Conservation (phyloP, 2,113 vertebrate genomes). For the Nyctibius bracteatus region DNA sequence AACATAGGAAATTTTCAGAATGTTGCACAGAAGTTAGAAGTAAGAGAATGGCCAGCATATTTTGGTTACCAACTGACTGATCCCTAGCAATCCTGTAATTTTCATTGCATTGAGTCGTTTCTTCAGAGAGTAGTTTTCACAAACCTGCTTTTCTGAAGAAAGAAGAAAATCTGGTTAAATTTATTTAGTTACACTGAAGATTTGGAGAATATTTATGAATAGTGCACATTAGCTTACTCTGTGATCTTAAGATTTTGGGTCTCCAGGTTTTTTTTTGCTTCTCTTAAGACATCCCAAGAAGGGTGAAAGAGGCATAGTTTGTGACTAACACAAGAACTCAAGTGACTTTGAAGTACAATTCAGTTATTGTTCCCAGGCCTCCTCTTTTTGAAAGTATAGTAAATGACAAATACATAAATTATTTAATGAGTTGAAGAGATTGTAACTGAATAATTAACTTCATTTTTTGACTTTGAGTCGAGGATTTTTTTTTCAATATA, state of each 20-base stretch:
- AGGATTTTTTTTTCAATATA: background rate
- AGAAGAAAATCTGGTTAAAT: background rate
- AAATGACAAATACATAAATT: background rate
- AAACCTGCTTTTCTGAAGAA: background rate
- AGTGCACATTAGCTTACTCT: background rate
- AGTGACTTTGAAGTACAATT: background rate
- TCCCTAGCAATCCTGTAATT: background rate
- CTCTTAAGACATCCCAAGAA: background rate
- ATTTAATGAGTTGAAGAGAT: background rate
- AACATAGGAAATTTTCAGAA: background rate
- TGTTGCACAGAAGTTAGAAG: background rate
- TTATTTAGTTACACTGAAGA: background rate
- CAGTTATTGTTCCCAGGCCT: background rate
- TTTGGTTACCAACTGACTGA: background rate
- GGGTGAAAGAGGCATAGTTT: background rate
- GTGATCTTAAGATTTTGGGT: background rate
- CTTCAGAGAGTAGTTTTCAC: background rate
- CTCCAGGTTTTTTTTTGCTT: background rate
- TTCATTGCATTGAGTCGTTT: background rate
- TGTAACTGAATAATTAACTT: background rate
- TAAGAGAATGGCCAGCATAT: background rate
- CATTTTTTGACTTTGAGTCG: background rate
- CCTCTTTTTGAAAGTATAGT: background rate
- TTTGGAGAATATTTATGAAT: background rate
- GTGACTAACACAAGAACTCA: background rate